Percentiles rank a stretch among this genome's conserved stretches.
phyloP scores from a whole-genome alignment of 2,888 invertebrate genomes.

The Cosmorhoe ocellata region DNA sequence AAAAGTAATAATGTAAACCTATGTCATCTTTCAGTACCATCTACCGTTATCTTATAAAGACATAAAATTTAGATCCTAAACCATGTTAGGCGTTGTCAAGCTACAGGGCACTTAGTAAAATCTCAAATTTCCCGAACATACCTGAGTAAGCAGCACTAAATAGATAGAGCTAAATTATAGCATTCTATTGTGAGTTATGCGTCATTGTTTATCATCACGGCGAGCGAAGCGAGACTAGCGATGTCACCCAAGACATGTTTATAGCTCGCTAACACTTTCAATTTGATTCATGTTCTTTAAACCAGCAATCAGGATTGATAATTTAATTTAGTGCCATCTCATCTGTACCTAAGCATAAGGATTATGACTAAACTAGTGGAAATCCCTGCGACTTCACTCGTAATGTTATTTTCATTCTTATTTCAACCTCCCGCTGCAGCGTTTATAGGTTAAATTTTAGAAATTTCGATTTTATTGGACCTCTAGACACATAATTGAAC shows the following conservation, averaged over 20 bases:
- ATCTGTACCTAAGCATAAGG: too few species aligned
- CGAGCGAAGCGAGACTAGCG: background rate
- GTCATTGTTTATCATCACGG: background rate
- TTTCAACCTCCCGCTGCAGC: too few species aligned
- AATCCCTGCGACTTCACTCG: background rate
- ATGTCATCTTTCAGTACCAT: too few species aligned
- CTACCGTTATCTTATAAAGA: too few species aligned
- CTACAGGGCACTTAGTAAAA: background rate
- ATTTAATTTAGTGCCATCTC: background rate
- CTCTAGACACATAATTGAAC: too few species aligned
- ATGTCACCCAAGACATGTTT: conserved; percentile 7
- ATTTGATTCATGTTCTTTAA: conserved; percentile 2
- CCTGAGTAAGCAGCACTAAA: background rate
- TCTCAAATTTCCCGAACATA: background rate
- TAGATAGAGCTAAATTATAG: conserved; percentile 7
- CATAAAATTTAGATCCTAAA: too few species aligned
- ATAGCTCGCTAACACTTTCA: conserved; percentile 2
- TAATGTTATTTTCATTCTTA: too few species aligned
- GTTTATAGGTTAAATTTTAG: too few species aligned
- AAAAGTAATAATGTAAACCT: too few species aligned
- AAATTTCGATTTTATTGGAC: too few species aligned
- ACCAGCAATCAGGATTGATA: background rate
- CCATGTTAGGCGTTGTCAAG: too few species aligned
- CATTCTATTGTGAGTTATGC: background rate
- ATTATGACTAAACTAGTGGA: too few species aligned